Conservation (phyloP, 2,797 vertebrate genomes). For the Molothrus aeneus region DNA sequence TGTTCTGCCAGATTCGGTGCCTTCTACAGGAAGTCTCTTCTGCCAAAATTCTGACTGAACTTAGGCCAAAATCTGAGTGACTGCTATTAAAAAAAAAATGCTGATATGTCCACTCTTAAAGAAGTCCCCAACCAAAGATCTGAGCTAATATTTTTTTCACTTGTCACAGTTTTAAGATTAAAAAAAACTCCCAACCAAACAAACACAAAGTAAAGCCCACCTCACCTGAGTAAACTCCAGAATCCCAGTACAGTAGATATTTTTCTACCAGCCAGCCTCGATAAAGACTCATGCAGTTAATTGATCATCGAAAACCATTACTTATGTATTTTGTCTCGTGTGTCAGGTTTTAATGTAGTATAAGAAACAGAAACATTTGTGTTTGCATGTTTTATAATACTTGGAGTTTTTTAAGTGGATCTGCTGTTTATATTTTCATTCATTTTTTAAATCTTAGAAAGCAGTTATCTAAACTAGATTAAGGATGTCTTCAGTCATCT, state of each 20-base stretch:
- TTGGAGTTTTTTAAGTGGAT: neutral
- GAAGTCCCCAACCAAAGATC: neutral
- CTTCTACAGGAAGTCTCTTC: neutral
- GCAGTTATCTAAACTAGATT: neutral
- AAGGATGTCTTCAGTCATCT: neutral
- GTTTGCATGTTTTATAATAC: neutral
- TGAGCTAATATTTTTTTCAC: neutral
- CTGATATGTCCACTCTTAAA: neutral
- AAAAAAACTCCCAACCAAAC: neutral
- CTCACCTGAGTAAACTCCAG: neutral
- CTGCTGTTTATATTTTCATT: neutral
- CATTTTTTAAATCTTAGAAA: neutral
- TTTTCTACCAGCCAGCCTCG: neutral
- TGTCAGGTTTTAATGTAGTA: neutral
- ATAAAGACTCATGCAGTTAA: neutral
- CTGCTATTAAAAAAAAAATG: neutral
- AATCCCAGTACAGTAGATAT: neutral
- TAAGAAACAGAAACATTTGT: neutral
- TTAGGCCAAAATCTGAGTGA: neutral
- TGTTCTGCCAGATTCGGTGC: neutral
- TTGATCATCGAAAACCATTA: neutral
- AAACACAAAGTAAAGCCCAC: neutral
- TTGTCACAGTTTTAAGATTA: neutral
- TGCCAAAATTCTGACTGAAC: neutral
- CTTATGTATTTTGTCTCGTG: neutral